phyloP scores from a whole-genome alignment of 1,140 invertebrate species.

The Papilio polyxenes region DNA sequence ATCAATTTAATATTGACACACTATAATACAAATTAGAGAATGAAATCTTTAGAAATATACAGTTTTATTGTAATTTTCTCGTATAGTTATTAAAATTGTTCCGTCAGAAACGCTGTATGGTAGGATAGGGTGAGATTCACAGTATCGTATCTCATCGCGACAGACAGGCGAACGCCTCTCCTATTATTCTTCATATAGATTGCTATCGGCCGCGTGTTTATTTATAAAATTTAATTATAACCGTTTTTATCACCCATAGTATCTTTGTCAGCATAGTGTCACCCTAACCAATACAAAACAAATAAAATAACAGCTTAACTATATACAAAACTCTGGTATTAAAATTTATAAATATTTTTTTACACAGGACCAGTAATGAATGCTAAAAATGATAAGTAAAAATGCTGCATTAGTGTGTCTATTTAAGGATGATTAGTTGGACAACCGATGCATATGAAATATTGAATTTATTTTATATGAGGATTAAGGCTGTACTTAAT shows the following conservation, averaged over 20 bases:
- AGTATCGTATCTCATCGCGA: slow-evolving; percentile 40
- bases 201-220: slow-evolving; percentile 46
- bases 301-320: background rate
- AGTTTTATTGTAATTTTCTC: slow-evolving; percentile 3
- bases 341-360: background rate
- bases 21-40: background rate
- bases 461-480: too few species aligned
- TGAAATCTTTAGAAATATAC: background rate
- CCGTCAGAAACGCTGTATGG: slow-evolving; percentile 18
- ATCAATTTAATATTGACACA: background rate
- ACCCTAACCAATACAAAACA: background rate
- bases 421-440: too few species aligned
- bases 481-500: too few species aligned
- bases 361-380: too few species aligned
- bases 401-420: too few species aligned
- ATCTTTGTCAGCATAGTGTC: background rate
- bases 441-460: too few species aligned
- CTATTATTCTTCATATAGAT: slow-evolving; percentile 48
- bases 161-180: slow-evolving; percentile 40
- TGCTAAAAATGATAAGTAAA: too few species aligned
- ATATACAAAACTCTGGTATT: background rate
- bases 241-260: slow-evolving; percentile 38
- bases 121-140: slow-evolving; percentile 20
- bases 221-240: slow-evolving; percentile 48
- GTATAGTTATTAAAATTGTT: slow-evolving; percentile 20